Evolutionary conservation across 2,113 vertebrate species (phyloP).

Genomic region (Lethenteron reissneri): DNA sequence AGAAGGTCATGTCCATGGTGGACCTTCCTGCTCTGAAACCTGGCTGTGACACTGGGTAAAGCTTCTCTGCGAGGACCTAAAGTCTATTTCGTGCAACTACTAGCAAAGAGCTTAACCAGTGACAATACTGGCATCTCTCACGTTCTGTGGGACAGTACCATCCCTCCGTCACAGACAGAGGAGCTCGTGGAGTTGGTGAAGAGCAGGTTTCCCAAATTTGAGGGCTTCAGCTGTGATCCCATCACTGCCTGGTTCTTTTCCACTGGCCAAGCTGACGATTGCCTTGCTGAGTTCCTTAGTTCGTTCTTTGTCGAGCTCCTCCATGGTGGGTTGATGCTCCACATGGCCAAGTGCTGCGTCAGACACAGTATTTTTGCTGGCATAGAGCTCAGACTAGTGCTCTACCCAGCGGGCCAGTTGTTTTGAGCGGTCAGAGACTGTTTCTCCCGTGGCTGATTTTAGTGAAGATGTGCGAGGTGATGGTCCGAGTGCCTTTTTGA

Average conservation of each 20-base stretch:
- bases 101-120: constrained; percentile 4
- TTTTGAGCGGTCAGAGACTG: no score
- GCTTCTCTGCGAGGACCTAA: background rate
- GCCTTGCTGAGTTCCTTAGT: background rate
- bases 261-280: background rate
- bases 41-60: background rate
- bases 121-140: constrained; percentile 8
- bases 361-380: no score
- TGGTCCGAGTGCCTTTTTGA: no score
- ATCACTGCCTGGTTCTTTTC: background rate
- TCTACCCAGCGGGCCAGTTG: no score
- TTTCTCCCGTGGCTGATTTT: no score
- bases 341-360: no score
- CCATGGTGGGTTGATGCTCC: no score
- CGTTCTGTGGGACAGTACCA: constrained; percentile 4
- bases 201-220: background rate
- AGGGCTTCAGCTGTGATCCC: background rate
- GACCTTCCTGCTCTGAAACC: constrained; percentile 1
- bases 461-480: no score
- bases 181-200: background rate
- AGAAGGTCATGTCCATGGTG: constrained; percentile 3
- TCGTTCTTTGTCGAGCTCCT: background rate
- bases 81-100: background rate
- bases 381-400: no score
- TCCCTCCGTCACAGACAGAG: constrained; percentile 7